Evolutionary conservation across 2,888 invertebrate genomes (phyloP), one percentile per base, ranked within the genome.

Genomic region (Drosophila mulleri): DNA sequence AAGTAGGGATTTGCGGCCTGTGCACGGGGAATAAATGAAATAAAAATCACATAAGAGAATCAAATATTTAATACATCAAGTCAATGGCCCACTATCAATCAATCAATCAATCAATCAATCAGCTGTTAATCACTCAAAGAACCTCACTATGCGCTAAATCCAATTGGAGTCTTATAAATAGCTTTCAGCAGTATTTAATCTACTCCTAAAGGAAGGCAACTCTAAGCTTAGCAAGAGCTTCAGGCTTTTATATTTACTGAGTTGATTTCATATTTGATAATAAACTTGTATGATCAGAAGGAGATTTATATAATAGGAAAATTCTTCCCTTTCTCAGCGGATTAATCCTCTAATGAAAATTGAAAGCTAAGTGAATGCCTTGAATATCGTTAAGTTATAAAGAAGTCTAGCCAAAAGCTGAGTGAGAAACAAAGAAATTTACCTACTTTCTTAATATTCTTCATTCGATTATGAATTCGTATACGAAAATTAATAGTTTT

Each of bases 1-100:
- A 98, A 95, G 95, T 98, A 98, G 91, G 98, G 98, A 93, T 97
- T 97, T 93, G 97, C 96, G 92, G 97, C 96, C 96, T 97, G 94
- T 97, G 5, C 3, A 18, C 26, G 12, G n/a, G n/a, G n/a, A n/a
- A n/a, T n/a, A n/a, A n/a, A n/a, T n/a, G n/a, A n/a, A n/a, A n/a
- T n/a, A n/a, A n/a, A n/a, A 23, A 3, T 16, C 23, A 1, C 6
- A 44, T 20, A 23, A 62, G 32, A 41, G 26, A 60, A 68, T 57
- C 44, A 47, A 57, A 52, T 66, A 67, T 68, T 66, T 29, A 45
- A 53, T 44, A 32, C 37, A 35, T 12, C 58, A 47, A 58, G 44
- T 57, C 42, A 23, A 29, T 26, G 7, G n/a, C 32, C 44, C 52
- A 7, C 53, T n/a, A n/a, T n/a, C n/a, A n/a, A 37, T 20, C 20